Percentiles rank a stretch among this genome's conserved stretches.
Evolutionary conservation across 2,888 invertebrate genomes (phyloP).

Genomic region (Drosophila nigricruria): DNA sequence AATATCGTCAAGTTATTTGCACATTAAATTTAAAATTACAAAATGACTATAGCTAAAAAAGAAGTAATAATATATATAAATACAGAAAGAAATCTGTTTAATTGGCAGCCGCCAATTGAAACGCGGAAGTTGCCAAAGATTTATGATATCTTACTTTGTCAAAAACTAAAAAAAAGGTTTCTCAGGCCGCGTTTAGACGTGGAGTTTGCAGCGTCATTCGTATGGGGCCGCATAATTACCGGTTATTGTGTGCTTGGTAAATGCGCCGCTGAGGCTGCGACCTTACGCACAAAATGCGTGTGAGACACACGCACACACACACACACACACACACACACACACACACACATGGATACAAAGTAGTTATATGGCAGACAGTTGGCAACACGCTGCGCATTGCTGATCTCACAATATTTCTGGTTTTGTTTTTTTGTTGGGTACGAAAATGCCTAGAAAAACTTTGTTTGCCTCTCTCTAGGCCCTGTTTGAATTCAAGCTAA

Average conservation of each 20-base stretch:
- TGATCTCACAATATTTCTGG: conserved; percentile 74
- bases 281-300: conserved; percentile 77
- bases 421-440: conserved; percentile 40
- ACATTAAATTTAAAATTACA: conserved; percentile 24
- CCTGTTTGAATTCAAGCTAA: conserved; percentile 34
- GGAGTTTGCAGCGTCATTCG: conserved; percentile 71
- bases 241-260: conserved; percentile 65
- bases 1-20: conserved; percentile 37
- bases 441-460: conserved; percentile 43
- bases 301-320: conserved; percentile 57
- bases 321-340: conserved; percentile 18
- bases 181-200: conserved; percentile 44
- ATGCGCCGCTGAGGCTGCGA: conserved; percentile 67
- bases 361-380: conserved; percentile 21
- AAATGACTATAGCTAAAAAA: conserved; percentile 5
- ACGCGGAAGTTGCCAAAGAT: conserved; percentile 72
- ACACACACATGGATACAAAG: conserved; percentile 16
- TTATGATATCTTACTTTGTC: conserved; percentile 54
- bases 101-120: conserved; percentile 54
- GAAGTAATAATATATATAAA: background rate
- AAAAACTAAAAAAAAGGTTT: conserved; percentile 37
- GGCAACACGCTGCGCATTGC: conserved; percentile 66
- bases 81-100: conserved; percentile 28
- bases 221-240: conserved; percentile 52
- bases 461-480: conserved; percentile 40